Percentiles rank a stretch among this genome's conserved stretches.
These are phyloP conservation scores for Hyles lineata DNA, from an alignment of 2,888 invertebrate genomes.

Conservation along the genomic window DNA sequence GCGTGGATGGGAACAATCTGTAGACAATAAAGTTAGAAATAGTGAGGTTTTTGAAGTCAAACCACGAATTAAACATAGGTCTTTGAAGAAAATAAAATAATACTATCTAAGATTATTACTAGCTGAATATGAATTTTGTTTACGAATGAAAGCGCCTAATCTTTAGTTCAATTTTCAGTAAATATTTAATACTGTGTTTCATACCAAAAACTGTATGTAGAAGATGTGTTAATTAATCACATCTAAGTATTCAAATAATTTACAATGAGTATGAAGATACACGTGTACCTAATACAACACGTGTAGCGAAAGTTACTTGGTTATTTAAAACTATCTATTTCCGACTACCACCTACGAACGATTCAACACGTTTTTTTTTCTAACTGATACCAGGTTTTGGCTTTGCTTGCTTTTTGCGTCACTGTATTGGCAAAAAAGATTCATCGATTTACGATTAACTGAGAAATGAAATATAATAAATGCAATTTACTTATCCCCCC, in stretches of 20 bases:
- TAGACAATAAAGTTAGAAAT: constrained; percentile 35
- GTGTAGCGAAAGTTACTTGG: background rate
- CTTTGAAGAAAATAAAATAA: too few species aligned
- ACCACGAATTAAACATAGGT: too few species aligned
- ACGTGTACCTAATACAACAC: constrained; percentile 4
- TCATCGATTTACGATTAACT: background rate
- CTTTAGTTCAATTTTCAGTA: too few species aligned
- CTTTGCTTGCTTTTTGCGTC: background rate
- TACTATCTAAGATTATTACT: too few species aligned
- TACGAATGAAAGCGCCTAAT: too few species aligned
- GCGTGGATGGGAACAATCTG: constrained; percentile 93
- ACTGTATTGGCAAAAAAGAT: background rate
- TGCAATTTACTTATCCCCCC: background rate
- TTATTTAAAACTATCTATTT: background rate
- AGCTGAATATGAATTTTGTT: too few species aligned
- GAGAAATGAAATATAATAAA: background rate
- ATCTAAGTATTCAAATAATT: too few species aligned
- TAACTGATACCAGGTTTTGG: background rate
- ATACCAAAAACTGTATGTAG: too few species aligned
- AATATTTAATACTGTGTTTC: too few species aligned
- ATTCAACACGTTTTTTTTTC: background rate
- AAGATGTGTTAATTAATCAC: too few species aligned
- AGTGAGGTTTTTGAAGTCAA: background rate
- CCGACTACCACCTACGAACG: background rate
- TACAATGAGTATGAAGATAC: background rate